Conservation (phyloP, 2,113 vertebrate genomes). For the Otis tarda region DNA sequence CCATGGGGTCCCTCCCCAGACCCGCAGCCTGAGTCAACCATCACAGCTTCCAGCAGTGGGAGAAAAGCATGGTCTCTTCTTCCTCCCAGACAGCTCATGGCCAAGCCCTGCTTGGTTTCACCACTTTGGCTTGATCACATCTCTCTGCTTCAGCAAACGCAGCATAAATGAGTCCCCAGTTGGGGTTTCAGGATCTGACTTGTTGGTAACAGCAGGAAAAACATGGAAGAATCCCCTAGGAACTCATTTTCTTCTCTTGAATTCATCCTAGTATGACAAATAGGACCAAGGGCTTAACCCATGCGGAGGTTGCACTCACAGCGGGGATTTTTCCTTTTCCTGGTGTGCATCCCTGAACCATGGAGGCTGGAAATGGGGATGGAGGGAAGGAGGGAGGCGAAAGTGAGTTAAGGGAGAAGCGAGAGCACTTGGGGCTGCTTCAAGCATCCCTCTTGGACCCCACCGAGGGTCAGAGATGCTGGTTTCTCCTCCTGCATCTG, state of each 20-base stretch:
- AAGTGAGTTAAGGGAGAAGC: not conserved
- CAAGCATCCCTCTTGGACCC: not conserved
- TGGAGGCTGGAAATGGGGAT: not conserved
- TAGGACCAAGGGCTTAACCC: not conserved
- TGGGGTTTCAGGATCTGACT: not conserved
- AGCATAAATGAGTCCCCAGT: not conserved
- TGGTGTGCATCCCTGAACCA: accelerated
- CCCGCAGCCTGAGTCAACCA: not conserved
- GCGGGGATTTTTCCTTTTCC: not conserved
- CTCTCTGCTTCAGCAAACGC: not conserved
- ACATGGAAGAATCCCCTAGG: not conserved
- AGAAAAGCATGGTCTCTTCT: not conserved
- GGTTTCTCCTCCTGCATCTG: not conserved
- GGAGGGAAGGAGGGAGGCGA: not conserved
- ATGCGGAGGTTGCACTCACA: accelerated
- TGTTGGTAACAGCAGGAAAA: not conserved
- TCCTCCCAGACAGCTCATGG: accelerated
- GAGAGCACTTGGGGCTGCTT: not conserved
- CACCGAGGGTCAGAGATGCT: not conserved
- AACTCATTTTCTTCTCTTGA: not conserved
- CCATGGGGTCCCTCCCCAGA: not conserved
- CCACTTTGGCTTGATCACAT: not conserved
- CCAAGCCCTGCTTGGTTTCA: accelerated
- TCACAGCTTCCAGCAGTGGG: not conserved
- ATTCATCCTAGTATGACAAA: not conserved